Conservation (phyloP, 2,113 vertebrate genomes). For the Mus musculus region GRCm39 chrX:63745501-63746000, state of each 20-base stretch:
- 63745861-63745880: neutral
- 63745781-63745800: neutral
- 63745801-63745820: neutral
- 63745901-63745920: neutral
- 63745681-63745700: neutral
- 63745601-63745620: neutral
- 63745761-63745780: neutral
- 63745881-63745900: neutral
- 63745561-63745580: neutral
- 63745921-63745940: neutral
- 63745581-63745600: neutral
- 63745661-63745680: no score
- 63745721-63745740: slow-evolving; percentile 11
- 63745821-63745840: neutral
- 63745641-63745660: no score
- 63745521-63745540: neutral
- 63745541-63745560: slow-evolving; percentile 4
- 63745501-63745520: slow-evolving; percentile 24
- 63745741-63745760: neutral
- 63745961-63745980: neutral
- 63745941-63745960: neutral
- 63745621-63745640: neutral
- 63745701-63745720: neutral
- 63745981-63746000: neutral
- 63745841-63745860: no score